Conservation (phyloP, 92 coral and sea anemone genomes). For the Pocillopora meandrina region DNA sequence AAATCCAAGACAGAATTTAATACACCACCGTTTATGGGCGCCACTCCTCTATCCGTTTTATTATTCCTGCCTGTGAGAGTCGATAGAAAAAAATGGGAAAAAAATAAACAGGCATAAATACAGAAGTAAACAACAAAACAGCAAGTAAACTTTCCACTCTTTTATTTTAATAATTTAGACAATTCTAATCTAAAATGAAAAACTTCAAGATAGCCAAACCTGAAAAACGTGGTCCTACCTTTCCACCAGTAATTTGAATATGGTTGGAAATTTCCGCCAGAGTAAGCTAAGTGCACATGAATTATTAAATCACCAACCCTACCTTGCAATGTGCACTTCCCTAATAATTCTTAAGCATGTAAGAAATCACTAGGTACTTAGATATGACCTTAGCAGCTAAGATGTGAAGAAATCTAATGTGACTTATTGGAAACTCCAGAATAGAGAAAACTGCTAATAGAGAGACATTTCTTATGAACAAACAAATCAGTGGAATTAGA, state of each 20-base stretch:
- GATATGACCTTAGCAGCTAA: no score
- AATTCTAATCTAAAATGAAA: not conserved
- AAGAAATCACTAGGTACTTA: no score
- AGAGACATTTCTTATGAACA: no score
- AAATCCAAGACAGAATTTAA: no score
- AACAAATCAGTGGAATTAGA: no score
- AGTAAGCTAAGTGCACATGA: slow-evolving; percentile 3
- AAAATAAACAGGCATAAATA: not conserved
- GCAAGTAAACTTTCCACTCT: not conserved
- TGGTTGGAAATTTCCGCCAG: slow-evolving; percentile 7
- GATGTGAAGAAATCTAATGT: no score
- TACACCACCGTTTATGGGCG: no score
- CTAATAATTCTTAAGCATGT: no score
- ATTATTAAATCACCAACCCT: slow-evolving; percentile 15
- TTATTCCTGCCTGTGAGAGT: not conserved
- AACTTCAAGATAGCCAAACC: slow-evolving; percentile 43
- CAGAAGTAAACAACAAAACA: not conserved
- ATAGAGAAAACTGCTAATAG: no score
- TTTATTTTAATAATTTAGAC: not conserved
- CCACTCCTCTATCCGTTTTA: no score
- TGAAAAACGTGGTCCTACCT: slow-evolving; percentile 67
- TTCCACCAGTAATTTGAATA: slow-evolving; percentile 34
- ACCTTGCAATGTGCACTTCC: slow-evolving; percentile 18
- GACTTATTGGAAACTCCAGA: no score
- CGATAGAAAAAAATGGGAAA: not conserved